phyloP scores from a whole-genome alignment of 1,140 invertebrate genomes.

The Chionoecetes opilio region DNA sequence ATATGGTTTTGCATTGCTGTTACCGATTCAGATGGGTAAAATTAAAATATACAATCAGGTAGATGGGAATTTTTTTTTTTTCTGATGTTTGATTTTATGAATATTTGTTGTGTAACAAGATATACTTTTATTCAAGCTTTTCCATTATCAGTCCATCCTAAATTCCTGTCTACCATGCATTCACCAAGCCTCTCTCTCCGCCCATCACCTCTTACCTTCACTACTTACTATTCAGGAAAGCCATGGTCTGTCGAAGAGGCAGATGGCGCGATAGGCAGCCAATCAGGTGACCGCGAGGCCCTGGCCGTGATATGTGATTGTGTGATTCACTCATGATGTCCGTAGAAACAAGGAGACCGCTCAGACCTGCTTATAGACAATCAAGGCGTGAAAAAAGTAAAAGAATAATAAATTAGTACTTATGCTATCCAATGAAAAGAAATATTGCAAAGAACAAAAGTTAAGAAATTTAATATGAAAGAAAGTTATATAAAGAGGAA shows the following conservation, averaged over 20 bases:
- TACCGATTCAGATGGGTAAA: no score
- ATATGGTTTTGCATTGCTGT: no score
- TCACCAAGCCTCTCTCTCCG: background rate
- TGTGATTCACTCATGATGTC: background rate
- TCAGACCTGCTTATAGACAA: background rate
- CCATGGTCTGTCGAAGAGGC: background rate
- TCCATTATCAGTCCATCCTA: background rate
- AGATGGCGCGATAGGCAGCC: slow-evolving; percentile 32
- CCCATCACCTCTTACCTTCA: background rate
- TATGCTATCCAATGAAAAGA: no score
- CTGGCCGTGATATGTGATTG: background rate
- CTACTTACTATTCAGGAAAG: slow-evolving; percentile 43
- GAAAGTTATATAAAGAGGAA: background rate
- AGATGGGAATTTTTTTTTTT: no score
- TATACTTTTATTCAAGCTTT: background rate
- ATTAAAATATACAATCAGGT: no score
- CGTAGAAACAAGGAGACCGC: background rate
- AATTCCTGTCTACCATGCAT: background rate
- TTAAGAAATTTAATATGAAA: background rate
- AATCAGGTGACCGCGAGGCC: slow-evolving; percentile 33
- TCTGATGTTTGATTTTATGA: no score
- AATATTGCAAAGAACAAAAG: background rate
- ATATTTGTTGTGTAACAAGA: background rate
- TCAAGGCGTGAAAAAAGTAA: background rate
- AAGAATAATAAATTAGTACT: no score